phyloP scores from a whole-genome alignment of 92 coral and sea anemone species.

The Blastomussa wellsi region DNA sequence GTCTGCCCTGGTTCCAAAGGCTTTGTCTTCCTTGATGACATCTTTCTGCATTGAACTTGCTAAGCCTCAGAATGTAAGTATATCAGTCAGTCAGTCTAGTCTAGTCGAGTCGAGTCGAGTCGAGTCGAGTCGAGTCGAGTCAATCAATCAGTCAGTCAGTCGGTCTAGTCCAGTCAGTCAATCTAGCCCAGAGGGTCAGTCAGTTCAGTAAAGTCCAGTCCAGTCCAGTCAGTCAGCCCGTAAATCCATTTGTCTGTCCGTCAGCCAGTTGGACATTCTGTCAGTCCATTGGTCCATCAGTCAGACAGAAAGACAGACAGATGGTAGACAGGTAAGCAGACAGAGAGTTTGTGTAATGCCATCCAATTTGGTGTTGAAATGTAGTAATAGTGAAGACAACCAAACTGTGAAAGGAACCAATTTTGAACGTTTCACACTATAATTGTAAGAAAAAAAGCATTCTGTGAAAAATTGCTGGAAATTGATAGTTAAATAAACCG shows the following conservation, averaged over 20 bases:
- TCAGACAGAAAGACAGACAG: too few relatives aligned
- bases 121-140: constrained; percentile 7
- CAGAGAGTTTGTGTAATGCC: too few relatives aligned
- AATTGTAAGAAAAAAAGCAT: too few relatives aligned
- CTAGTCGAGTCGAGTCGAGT: too few relatives aligned
- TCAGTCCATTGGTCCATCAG: neutral
- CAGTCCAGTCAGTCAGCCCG: neutral
- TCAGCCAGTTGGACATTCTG: neutral
- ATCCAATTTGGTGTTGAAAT: too few relatives aligned
- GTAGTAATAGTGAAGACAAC: too few relatives aligned
- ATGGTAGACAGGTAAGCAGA: too few relatives aligned
- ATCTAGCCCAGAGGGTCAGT: neutral
- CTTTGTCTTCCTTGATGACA: constrained; percentile 87
- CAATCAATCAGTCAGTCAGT: constrained; percentile 9
- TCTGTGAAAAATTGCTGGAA: too few relatives aligned
- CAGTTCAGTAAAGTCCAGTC: too few relatives aligned
- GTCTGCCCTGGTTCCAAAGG: constrained; percentile 96
- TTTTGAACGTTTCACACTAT: too few relatives aligned
- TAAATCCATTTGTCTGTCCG: neutral
- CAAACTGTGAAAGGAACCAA: too few relatives aligned
- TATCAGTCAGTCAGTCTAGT: neutral
- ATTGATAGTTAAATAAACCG: too few relatives aligned
- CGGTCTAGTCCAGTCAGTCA: neutral
- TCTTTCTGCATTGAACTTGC: constrained; percentile 95
- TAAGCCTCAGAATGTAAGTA: constrained; percentile 90